These are phyloP conservation scores for Trachelus iudaicus DNA, from an alignment of 2,888 invertebrate genomes.

Conservation along the genomic window DNA sequence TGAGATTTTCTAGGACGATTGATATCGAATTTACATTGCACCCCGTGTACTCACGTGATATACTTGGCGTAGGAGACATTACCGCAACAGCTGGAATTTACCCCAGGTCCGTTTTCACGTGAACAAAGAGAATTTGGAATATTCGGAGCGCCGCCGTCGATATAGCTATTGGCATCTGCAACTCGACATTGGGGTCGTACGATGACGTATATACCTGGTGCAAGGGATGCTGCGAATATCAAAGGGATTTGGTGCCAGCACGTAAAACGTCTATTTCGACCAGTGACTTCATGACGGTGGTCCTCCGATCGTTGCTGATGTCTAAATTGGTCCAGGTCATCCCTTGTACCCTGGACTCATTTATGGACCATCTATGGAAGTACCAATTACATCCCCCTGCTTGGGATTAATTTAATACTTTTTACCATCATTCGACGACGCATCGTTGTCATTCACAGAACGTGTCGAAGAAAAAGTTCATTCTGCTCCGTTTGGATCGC, in stretches of 20 bases:
- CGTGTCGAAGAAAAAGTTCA: neutral
- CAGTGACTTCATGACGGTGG: no score
- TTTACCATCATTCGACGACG: neutral
- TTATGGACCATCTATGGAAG: no score
- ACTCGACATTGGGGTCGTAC: no score
- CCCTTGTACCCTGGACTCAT: no score
- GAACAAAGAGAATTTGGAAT: neutral
- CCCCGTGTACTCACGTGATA: neutral
- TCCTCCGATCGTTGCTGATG: no score
- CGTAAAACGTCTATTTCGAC: no score
- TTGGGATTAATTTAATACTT: neutral
- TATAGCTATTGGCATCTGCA: no score
- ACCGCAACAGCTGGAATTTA: neutral
- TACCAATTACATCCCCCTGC: no score
- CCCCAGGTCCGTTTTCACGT: neutral
- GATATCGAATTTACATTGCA: neutral
- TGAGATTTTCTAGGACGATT: neutral
- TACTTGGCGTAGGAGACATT: neutral
- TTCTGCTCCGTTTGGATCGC: neutral
- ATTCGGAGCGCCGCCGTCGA: neutral
- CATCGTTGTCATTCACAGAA: neutral
- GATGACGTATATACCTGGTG: no score
- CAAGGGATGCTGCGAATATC: no score
- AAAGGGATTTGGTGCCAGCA: no score
- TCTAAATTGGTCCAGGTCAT: no score